Base-by-base conservation (phyloP, 2,113 vertebrate genomes). In the Chaetops frenatus region DNA sequence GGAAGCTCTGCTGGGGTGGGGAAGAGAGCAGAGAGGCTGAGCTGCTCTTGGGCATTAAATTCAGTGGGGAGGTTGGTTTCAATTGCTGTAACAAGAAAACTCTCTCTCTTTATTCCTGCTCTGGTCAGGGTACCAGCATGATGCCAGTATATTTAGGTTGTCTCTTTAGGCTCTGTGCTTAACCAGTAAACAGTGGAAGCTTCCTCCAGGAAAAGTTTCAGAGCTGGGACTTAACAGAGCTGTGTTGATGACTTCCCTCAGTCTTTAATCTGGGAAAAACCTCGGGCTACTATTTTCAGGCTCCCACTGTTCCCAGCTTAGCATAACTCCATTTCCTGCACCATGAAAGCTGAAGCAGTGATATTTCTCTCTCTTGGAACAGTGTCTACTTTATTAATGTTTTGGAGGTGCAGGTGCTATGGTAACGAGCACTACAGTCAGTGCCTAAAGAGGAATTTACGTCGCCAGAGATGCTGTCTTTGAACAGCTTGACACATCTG, bases 401-500 rank as follows among this genome's bases (percentile, higher is more conserved):
- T 96, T 95, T 88, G 72, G 76, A 95, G 72, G 77, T 4, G 0
- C 83, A 91, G 83, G 76, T 94, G 64, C 95, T 95, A 88, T 94
- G 78, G 81, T 92, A 95, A 96, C 40, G 0, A 93, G 47, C 27
- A 17, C 42, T 70, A 44, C 67, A 93, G 87, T 45, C 82, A 56
- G 67, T 60, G 60, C 60, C 93, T 88, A 86, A 92, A 92, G 85
- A 95, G 65, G 76, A 90, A 92, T 92, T 84, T 70, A 56, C 82
- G 40, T 85, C 1, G 0, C 78, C 35, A 36, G 92, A 81, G 71
- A 83, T 60, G 33, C 51, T 83, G 71, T 47, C 85, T 93, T 90
- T 86, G 90, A 95, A 53, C 85, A 96, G 72, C 88, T 83, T 88
- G 90, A 83, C 93, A 95, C 85, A 86, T 93, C 79, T 96, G 85